These are phyloP conservation scores for Pasiphila rectangulata DNA, from an alignment of 2,888 invertebrate genomes.

Conservation along the genomic window DNA sequence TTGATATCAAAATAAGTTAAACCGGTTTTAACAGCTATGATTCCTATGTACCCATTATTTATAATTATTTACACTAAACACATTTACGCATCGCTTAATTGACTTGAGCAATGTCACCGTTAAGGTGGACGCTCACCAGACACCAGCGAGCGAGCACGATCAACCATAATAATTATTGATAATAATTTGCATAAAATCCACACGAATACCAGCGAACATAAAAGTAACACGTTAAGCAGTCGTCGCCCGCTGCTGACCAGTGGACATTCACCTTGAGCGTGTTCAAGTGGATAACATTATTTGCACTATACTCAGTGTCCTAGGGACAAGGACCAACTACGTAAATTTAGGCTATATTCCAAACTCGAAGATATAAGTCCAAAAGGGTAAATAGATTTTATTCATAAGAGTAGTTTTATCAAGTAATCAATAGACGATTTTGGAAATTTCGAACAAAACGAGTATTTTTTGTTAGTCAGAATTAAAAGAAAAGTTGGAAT, in stretches of 20 bases:
- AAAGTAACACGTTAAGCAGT: too few relatives aligned
- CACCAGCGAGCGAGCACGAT: neutral
- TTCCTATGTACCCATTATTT: conserved; percentile 9
- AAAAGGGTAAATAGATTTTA: conserved; percentile 10
- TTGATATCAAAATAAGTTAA: neutral
- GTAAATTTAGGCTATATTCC: conserved; percentile 12
- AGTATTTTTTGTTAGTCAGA: too few relatives aligned
- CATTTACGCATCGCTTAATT: conserved; percentile 44
- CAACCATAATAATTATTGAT: neutral
- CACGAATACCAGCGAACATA: neutral
- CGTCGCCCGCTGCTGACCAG: conserved; percentile 6
- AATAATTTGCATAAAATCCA: neutral
- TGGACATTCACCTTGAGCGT: conserved; percentile 14
- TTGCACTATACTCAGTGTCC: conserved; percentile 28
- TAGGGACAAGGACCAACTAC: conserved; percentile 17
- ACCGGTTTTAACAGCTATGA: neutral
- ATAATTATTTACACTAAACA: conserved; percentile 27
- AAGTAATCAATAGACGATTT: conserved; percentile 30
- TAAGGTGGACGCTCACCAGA: conserved; percentile 14
- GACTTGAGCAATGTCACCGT: conserved; percentile 54
- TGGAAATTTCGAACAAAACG: neutral
- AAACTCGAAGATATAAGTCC: conserved; percentile 3
- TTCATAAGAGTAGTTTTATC: conserved; percentile 12
- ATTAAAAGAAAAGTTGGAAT: too few relatives aligned
- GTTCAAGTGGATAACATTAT: conserved; percentile 21